These are phyloP conservation scores for Patella vulgata DNA, from an alignment of 1,140 invertebrate species.

Conservation along the genomic window DNA sequence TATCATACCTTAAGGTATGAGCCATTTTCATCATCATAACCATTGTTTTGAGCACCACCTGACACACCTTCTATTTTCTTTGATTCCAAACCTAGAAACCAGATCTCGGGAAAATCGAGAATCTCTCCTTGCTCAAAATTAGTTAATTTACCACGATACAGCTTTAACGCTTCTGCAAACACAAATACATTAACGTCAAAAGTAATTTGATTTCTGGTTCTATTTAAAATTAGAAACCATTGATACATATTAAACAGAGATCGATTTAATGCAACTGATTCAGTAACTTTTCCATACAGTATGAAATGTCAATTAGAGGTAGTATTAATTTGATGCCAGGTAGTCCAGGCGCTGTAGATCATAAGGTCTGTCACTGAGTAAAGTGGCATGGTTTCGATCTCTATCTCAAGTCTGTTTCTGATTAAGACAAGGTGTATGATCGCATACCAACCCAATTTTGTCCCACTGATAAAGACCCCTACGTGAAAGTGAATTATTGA, in stretches of 20 bases:
- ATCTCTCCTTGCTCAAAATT: conserved; percentile 65
- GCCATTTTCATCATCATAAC: conserved; percentile 66
- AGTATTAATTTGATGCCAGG: too few species aligned
- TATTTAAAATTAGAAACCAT: background rate
- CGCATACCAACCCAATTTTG: too few species aligned
- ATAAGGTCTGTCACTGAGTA: too few species aligned
- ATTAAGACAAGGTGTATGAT: too few species aligned
- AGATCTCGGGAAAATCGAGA: conserved; percentile 62
- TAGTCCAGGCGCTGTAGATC: too few species aligned
- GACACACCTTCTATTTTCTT: conserved; percentile 61
- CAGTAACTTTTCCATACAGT: background rate
- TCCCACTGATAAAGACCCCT: too few species aligned
- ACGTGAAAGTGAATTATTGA: too few species aligned
- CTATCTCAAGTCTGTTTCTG: too few species aligned
- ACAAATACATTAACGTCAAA: too few species aligned
- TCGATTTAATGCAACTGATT: conserved; percentile 4
- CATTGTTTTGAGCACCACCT: conserved; percentile 58
- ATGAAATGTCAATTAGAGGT: too few species aligned
- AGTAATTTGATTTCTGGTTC: conserved; percentile 15
- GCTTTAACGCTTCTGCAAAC: conserved; percentile 60
- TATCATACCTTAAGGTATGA: conserved; percentile 65
- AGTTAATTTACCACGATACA: conserved; percentile 57
- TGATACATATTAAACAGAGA: background rate
- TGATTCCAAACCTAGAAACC: conserved; percentile 63
- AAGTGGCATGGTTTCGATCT: too few species aligned